These are phyloP conservation scores for Empidonax traillii DNA, from an alignment of 2,113 vertebrate species.

Conservation along the genomic window DNA sequence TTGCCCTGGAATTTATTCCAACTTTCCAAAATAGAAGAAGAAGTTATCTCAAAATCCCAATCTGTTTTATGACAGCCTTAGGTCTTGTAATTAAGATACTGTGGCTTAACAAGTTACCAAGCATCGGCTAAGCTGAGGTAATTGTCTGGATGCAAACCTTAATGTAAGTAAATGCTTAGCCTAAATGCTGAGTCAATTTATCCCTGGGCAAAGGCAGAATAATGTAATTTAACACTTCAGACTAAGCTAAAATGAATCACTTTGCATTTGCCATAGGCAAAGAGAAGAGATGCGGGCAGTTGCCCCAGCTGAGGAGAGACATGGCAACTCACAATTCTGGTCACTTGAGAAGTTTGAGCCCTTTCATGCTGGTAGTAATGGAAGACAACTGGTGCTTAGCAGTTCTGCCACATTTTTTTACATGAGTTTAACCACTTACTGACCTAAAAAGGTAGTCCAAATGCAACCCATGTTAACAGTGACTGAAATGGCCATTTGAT, in stretches of 20 bases:
- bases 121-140: constrained; percentile 51
- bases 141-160: constrained; percentile 55
- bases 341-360: not conserved
- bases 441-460: not conserved
- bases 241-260: constrained; percentile 15
- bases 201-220: constrained; percentile 31
- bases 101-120: constrained; percentile 45
- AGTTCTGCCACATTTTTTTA: not conserved
- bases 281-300: not conserved
- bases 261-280: not conserved
- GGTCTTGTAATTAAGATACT: constrained; percentile 49
- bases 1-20: constrained; percentile 23
- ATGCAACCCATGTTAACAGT: not conserved
- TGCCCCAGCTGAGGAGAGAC: not conserved
- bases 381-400: not conserved
- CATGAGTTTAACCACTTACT: not conserved
- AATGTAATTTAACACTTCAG: constrained; percentile 46
- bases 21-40: constrained; percentile 9
- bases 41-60: constrained; percentile 44
- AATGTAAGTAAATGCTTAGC: constrained; percentile 21
- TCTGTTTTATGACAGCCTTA: constrained; percentile 19
- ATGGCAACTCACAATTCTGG: not conserved
- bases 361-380: not conserved
- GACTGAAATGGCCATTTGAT: not conserved
- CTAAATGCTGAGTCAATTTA: constrained; percentile 64